These are phyloP conservation scores for Urocolius indicus DNA, from an alignment of 2,113 vertebrate genomes.

Conservation along the genomic window DNA sequence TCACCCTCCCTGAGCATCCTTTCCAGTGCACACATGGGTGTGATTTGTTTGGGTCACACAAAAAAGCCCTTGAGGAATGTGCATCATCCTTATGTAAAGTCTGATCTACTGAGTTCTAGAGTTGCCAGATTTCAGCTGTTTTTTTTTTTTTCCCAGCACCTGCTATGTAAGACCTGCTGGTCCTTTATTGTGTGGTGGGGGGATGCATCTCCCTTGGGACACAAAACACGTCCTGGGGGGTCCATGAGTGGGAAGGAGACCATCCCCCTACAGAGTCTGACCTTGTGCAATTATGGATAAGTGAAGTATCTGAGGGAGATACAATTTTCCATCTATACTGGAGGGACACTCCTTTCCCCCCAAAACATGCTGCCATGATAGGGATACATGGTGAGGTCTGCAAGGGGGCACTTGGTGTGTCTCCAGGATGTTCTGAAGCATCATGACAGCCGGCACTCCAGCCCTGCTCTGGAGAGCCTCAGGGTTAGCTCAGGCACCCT, in stretches of 20 bases:
- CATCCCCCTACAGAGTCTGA: not conserved
- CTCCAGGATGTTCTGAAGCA: not conserved
- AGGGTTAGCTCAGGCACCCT: not conserved
- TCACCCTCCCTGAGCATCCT: not conserved
- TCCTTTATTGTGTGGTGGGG: fast-evolving
- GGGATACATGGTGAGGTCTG: not conserved
- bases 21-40: not conserved
- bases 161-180: not conserved
- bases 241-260: not conserved
- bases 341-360: not conserved
- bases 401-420: not conserved
- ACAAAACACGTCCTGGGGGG: not conserved
- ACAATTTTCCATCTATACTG: not conserved
- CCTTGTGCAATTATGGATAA: not conserved
- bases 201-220: not conserved
- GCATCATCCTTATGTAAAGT: conserved; percentile 6
- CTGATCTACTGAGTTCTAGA: not conserved
- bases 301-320: not conserved
- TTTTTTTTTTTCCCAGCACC: not conserved
- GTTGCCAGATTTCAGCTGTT: not conserved
- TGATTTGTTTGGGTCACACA: not conserved
- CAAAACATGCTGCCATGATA: fast-evolving
- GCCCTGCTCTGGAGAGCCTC: not conserved
- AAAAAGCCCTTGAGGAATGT: not conserved
- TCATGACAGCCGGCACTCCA: fast-evolving